Conservation (phyloP, 2,888 invertebrate genomes). For the Tuta absoluta region DNA sequence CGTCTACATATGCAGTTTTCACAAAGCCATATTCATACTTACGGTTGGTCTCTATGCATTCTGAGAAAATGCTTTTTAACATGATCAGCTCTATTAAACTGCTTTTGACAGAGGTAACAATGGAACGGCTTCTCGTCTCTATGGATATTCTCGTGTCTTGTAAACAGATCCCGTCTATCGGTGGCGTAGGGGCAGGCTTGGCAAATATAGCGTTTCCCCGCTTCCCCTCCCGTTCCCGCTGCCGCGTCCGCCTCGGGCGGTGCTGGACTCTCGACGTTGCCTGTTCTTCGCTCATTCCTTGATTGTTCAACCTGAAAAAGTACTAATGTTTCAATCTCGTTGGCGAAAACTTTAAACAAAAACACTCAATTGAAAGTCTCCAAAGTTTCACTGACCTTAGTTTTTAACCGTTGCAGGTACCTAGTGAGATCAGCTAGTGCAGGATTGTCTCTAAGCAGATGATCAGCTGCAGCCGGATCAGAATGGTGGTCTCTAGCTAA, state of each 20-base stretch:
- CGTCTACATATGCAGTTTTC: not conserved
- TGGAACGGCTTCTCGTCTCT: conserved; percentile 96
- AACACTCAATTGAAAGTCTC: not conserved
- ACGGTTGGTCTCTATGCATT: conserved; percentile 93
- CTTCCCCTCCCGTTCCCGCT: conserved; percentile 36
- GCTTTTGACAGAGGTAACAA: conserved; percentile 95
- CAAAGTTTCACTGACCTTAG: conserved; percentile 69
- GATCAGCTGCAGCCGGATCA: conserved; percentile 83
- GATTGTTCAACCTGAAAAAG: conserved; percentile 70
- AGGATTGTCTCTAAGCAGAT: conserved; percentile 85
- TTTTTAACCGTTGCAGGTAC: conserved; percentile 85
- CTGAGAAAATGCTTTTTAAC: conserved; percentile 96
- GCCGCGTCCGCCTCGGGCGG: conserved; percentile 32
- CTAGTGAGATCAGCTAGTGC: conserved; percentile 87
- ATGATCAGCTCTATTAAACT: conserved; percentile 96
- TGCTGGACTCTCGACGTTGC: conserved; percentile 33
- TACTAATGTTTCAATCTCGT: not conserved
- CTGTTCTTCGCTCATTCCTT: conserved; percentile 55
- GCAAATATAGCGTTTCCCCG: conserved; percentile 84
- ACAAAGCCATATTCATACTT: conserved; percentile 11
- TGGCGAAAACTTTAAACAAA: not conserved
- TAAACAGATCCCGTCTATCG: conserved; percentile 93
- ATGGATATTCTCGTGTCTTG: conserved; percentile 96
- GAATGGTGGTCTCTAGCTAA: conserved; percentile 87
- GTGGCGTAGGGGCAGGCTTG: conserved; percentile 95